Percentiles rank a stretch among this genome's conserved stretches.
These are phyloP conservation scores for Moxostoma hubbsi DNA, from an alignment of 2,797 vertebrate species.

Conservation along the genomic window DNA sequence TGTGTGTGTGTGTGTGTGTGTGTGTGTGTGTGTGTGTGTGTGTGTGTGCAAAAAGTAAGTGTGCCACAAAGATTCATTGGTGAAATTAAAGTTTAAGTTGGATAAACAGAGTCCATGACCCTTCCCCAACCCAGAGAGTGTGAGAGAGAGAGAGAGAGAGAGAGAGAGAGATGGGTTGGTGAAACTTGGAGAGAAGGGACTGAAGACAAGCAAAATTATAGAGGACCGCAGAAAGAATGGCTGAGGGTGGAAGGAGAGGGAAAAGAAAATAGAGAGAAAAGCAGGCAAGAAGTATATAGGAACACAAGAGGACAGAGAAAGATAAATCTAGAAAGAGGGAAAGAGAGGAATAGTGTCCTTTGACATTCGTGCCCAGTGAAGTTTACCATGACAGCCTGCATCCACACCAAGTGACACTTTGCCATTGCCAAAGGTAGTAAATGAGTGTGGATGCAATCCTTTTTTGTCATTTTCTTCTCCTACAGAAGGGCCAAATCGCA, in stretches of 20 bases:
- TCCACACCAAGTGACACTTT: conserved; percentile 49
- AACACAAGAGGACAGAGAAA: conserved; percentile 27
- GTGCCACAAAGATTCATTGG: conserved; percentile 48
- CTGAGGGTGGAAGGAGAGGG: not conserved
- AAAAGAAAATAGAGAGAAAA: conserved; percentile 16
- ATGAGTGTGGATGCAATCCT: conserved; percentile 50
- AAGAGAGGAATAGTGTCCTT: conserved; percentile 35
- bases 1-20: conserved; percentile 21
- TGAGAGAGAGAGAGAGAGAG: conserved; percentile 7
- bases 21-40: conserved; percentile 30
- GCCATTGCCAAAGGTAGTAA: conserved; percentile 58
- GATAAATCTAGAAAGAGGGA: conserved; percentile 25
- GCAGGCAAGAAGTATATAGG: conserved; percentile 23
- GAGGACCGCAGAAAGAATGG: not conserved
- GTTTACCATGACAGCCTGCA: conserved; percentile 51
- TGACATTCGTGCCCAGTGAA: conserved; percentile 49
- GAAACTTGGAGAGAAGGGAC: conserved; percentile 19
- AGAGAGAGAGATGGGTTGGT: conserved; percentile 27
- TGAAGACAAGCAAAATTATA: conserved; percentile 9
- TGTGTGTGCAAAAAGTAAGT: conserved; percentile 2
- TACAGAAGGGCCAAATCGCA: conserved; percentile 25
- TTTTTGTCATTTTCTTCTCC: conserved; percentile 42
- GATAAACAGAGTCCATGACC: conserved; percentile 52
- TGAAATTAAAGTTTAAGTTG: conserved; percentile 57
- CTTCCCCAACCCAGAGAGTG: conserved; percentile 26